phyloP scores from a whole-genome alignment of 1,140 invertebrate genomes.

The Drosophila rhopaloa region DNA sequence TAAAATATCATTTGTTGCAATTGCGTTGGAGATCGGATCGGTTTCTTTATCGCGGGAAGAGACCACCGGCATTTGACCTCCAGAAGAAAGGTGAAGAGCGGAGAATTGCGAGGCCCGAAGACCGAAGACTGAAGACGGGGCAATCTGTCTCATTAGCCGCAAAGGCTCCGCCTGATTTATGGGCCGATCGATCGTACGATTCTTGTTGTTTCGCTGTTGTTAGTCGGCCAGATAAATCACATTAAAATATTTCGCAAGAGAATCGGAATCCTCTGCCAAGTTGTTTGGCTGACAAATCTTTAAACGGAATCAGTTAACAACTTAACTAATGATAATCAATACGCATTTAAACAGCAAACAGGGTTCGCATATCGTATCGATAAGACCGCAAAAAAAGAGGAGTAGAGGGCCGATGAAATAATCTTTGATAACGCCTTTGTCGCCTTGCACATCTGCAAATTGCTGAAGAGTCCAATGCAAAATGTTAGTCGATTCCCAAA shows the following conservation, averaged over 20 bases:
- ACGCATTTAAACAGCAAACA: conserved; percentile 62
- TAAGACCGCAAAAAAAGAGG: conserved; percentile 8
- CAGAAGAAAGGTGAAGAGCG: conserved; percentile 2
- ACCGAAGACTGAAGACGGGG: background rate
- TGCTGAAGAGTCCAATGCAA: conserved; percentile 20
- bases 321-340: conserved; percentile 83
- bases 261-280: conserved; percentile 28
- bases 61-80: conserved; percentile 52
- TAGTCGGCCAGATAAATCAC: conserved; percentile 69
- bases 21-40: conserved; percentile 38
- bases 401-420: conserved; percentile 35
- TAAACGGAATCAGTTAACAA: conserved; percentile 80
- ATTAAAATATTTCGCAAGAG: conserved; percentile 73
- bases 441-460: conserved; percentile 63
- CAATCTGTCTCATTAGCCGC: conserved; percentile 79
- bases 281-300: conserved; percentile 70
- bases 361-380: conserved; percentile 39
- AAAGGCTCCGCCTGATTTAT: conserved; percentile 71
- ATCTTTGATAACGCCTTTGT: conserved; percentile 74
- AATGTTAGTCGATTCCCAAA: conserved; percentile 24
- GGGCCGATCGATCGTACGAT: conserved; percentile 21
- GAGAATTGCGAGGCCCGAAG: conserved; percentile 3
- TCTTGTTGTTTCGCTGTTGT: conserved; percentile 30
- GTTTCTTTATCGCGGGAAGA: conserved; percentile 18
- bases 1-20: conserved; percentile 80